Evolutionary conservation across 2,797 vertebrate genomes (phyloP).

Genomic region (Acrossocheilus fasciatus): DNA sequence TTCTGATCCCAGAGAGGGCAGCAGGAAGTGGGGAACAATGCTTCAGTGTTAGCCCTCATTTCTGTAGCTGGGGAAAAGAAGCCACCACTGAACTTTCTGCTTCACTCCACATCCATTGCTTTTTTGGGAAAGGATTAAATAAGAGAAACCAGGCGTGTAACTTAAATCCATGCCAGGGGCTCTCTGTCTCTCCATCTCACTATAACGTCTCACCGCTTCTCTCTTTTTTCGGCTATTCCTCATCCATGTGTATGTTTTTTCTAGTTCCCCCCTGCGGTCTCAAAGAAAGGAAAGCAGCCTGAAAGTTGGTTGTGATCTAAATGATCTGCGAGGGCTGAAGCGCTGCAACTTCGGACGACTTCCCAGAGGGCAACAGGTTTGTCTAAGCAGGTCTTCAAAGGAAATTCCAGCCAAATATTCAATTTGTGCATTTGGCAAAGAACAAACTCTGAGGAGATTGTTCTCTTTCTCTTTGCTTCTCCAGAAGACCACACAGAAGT

Average conservation of each 20-base stretch:
- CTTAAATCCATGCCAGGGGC: constrained; percentile 60
- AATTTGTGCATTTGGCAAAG: constrained; percentile 32
- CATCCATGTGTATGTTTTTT: constrained; percentile 36
- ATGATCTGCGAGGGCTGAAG: constrained; percentile 23
- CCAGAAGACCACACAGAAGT: constrained; percentile 48
- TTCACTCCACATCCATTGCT: constrained; percentile 63
- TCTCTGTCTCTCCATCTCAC: constrained; percentile 26
- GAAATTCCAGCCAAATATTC: constrained; percentile 22
- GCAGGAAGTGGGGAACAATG: constrained; percentile 62
- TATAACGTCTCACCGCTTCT: neutral
- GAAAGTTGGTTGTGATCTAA: constrained; percentile 41
- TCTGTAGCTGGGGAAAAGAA: constrained; percentile 52
- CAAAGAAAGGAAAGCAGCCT: constrained; percentile 48
- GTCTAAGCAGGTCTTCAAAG: constrained; percentile 53
- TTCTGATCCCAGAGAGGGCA: constrained; percentile 59
- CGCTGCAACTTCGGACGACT: constrained; percentile 8
- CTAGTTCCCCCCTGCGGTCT: constrained; percentile 27
- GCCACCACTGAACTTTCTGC: constrained; percentile 62
- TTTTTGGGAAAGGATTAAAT: constrained; percentile 61
- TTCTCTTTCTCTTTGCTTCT: constrained; percentile 18
- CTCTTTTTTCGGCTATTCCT: constrained; percentile 22
- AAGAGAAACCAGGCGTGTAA: constrained; percentile 64
- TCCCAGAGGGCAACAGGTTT: constrained; percentile 41
- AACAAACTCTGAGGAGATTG: neutral
- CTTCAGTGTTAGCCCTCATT: constrained; percentile 60